Conservation (phyloP, 2,888 invertebrate species). For the Sepioteuthis lessoniana region DNA sequence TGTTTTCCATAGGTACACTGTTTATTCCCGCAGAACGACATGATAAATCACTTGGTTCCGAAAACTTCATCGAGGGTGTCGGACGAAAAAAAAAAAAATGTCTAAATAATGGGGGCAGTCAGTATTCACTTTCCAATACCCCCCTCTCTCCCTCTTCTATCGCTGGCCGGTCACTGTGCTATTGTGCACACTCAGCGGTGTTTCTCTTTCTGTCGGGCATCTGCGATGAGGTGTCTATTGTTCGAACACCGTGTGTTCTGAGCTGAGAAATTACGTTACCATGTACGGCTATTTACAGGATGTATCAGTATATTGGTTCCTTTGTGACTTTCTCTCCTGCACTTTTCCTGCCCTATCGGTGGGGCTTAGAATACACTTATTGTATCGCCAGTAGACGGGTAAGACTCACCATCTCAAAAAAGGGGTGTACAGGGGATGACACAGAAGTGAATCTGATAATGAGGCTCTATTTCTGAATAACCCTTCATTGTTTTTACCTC, state of each 20-base stretch:
- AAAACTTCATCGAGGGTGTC: background rate
- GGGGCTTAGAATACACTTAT: no score
- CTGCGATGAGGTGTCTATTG: background rate
- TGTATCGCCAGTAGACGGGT: no score
- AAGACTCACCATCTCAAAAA: no score
- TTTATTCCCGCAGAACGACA: conserved; percentile 15
- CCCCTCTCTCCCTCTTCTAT: background rate
- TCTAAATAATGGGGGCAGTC: background rate
- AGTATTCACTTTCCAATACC: background rate
- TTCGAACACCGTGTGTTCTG: background rate
- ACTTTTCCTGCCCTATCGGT: no score
- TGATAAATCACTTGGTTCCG: background rate
- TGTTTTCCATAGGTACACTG: background rate
- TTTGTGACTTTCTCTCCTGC: background rate
- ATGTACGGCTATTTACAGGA: background rate
- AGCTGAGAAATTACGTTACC: background rate
- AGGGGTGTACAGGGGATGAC: no score
- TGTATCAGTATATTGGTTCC: background rate
- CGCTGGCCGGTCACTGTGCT: background rate
- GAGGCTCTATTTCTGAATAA: no score
- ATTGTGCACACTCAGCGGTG: conserved; percentile 33
- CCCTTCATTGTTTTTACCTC: no score
- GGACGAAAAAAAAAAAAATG: background rate
- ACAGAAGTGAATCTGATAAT: no score
- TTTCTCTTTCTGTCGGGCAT: background rate